phyloP scores from a whole-genome alignment of 2,797 vertebrate genomes.

The Helostoma temminkii region DNA sequence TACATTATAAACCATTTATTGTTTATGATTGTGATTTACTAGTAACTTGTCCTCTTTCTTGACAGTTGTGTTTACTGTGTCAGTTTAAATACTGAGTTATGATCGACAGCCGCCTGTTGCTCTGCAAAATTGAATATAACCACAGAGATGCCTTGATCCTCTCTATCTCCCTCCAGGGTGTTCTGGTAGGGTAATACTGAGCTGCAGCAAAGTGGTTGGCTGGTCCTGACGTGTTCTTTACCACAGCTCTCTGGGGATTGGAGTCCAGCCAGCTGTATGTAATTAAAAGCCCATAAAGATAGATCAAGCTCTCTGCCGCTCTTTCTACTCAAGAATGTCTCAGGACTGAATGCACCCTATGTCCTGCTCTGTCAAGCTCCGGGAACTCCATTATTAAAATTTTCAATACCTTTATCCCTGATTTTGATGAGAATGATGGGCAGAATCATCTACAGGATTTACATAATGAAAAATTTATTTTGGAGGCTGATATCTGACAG shows the following conservation, averaged over 20 bases:
- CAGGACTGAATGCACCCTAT: slow-evolving; percentile 44
- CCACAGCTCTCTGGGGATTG: slow-evolving; percentile 66
- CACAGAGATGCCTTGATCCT: slow-evolving; percentile 43
- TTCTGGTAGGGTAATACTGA: slow-evolving; percentile 63
- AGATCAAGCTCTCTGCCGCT: slow-evolving; percentile 73
- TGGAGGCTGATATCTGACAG: neutral
- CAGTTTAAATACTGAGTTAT: slow-evolving; percentile 45
- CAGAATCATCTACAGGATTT: neutral
- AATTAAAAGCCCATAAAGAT: slow-evolving; percentile 82
- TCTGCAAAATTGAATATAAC: slow-evolving; percentile 66
- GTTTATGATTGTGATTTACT: neutral
- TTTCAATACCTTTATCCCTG: slow-evolving; percentile 43
- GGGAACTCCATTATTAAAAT: slow-evolving; percentile 54
- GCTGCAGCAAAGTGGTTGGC: slow-evolving; percentile 46
- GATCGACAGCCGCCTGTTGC: slow-evolving; percentile 66
- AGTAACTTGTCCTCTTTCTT: neutral
- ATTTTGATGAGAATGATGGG: slow-evolving; percentile 43
- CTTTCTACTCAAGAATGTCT: slow-evolving; percentile 58
- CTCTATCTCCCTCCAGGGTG: slow-evolving; percentile 43
- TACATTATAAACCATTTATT: neutral
- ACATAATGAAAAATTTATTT: slow-evolving; percentile 20
- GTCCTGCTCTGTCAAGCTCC: slow-evolving; percentile 60
- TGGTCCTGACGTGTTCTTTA: slow-evolving; percentile 65
- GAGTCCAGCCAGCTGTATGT: slow-evolving; percentile 73
- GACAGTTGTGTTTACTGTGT: slow-evolving; percentile 46